These are phyloP conservation scores for Pedetes capensis DNA, from an alignment of 2,113 vertebrate species.

Conservation along the genomic window DNA sequence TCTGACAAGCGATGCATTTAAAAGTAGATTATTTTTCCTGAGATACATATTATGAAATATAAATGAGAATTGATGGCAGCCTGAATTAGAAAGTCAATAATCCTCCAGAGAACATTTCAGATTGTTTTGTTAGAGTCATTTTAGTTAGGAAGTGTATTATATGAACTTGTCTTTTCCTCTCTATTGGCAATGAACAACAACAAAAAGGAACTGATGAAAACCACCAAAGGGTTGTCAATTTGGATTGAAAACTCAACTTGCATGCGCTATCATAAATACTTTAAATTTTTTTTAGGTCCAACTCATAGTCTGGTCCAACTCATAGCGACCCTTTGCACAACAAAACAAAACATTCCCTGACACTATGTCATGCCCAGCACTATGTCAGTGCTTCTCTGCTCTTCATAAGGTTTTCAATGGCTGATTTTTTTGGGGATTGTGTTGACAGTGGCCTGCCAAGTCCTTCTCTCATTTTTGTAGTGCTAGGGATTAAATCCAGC, in stretches of 20 bases:
- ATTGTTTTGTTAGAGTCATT: conserved; percentile 21
- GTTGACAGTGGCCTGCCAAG: too few species aligned
- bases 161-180: conserved; percentile 21
- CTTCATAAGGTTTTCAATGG: too few species aligned
- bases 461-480: too few species aligned
- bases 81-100: conserved; percentile 66
- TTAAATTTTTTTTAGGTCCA: too few species aligned
- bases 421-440: too few species aligned
- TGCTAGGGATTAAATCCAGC: too few species aligned
- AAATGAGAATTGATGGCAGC: conserved; percentile 48
- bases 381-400: too few species aligned
- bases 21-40: conserved; percentile 30
- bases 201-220: neutral
- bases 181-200: neutral
- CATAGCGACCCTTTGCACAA: too few species aligned
- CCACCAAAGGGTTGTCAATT: neutral
- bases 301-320: too few species aligned
- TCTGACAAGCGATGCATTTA: conserved; percentile 3
- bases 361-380: too few species aligned
- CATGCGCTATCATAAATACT: neutral
- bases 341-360: too few species aligned
- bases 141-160: neutral
- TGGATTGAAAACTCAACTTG: neutral
- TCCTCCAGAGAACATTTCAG: conserved; percentile 54
- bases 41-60: conserved; percentile 47